Evolutionary conservation across 2,797 vertebrate genomes (phyloP).

Genomic region (Leontopithecus rosalia): DNA sequence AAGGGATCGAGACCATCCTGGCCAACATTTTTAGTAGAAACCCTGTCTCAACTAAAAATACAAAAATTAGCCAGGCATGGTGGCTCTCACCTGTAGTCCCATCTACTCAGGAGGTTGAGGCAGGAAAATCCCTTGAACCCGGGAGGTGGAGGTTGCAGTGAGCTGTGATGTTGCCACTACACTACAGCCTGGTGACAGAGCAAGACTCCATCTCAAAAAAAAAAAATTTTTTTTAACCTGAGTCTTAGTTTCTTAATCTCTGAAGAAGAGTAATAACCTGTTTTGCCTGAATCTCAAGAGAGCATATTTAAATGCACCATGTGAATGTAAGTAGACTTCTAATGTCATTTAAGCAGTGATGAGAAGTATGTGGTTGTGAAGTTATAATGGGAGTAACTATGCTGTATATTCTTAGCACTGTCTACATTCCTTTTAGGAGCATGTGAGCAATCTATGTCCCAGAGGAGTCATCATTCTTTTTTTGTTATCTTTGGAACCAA

Average conservation of each 20-base stretch:
- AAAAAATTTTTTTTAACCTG: not conserved
- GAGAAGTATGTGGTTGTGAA: not conserved
- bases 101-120: too few species aligned
- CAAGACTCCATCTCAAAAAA: too few species aligned
- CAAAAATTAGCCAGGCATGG: too few species aligned
- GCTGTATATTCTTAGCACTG: not conserved
- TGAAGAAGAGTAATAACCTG: not conserved
- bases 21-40: too few species aligned
- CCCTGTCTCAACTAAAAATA: too few species aligned
- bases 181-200: too few species aligned
- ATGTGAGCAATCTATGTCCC: not conserved
- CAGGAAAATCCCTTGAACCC: too few species aligned
- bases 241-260: not conserved
- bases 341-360: not conserved
- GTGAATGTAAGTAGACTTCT: not conserved
- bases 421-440: not conserved
- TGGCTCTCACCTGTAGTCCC: too few species aligned
- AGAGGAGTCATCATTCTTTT: not conserved
- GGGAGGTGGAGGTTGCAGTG: too few species aligned
- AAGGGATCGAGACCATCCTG: too few species aligned
- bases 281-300: not conserved
- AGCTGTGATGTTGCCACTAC: too few species aligned
- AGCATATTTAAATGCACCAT: not conserved
- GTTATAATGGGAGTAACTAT: not conserved
- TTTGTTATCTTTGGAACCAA: conserved; percentile 10